Conservation (phyloP, 1,140 invertebrate genomes). For the Brevipalpus yothersi region DNA sequence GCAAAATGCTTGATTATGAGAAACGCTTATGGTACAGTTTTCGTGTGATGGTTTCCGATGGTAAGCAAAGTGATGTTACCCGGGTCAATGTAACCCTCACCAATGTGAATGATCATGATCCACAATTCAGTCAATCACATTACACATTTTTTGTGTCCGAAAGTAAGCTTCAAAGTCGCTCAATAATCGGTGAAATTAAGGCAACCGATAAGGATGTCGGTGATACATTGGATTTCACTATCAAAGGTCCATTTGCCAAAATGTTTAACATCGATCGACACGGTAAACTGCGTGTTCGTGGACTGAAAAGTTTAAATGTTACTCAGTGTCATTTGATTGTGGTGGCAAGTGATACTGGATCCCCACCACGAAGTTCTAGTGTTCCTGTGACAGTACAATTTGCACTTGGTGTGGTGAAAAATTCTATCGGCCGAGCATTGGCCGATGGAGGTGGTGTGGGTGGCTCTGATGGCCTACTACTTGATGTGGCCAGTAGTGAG, state of each 20-base stretch:
- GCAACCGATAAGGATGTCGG: slow-evolving; percentile 13
- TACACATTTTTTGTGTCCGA: slow-evolving; percentile 48
- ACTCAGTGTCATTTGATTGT: slow-evolving; percentile 41
- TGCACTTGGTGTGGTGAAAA: slow-evolving; percentile 17
- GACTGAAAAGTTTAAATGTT: slow-evolving; percentile 24
- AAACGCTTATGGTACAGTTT: slow-evolving; percentile 36
- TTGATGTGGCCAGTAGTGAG: background rate
- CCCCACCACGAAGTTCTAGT: slow-evolving; percentile 38
- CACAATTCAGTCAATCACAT: slow-evolving; percentile 54
- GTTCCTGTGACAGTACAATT: slow-evolving; percentile 48
- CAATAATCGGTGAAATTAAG: slow-evolving; percentile 31
- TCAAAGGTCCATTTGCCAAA: slow-evolving; percentile 14
- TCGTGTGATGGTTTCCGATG: slow-evolving; percentile 57
- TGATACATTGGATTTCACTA: slow-evolving; percentile 11
- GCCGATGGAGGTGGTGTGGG: slow-evolving; percentile 3
- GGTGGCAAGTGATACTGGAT: slow-evolving; percentile 49
- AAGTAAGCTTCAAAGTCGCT: slow-evolving; percentile 13
- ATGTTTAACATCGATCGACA: slow-evolving; percentile 26
- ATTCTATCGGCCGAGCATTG: slow-evolving; percentile 8
- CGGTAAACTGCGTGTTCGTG: slow-evolving; percentile 24
- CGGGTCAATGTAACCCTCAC: slow-evolving; percentile 48
- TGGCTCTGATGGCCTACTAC: background rate
- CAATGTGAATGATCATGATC: slow-evolving; percentile 71
- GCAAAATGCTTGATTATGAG: slow-evolving; percentile 53
- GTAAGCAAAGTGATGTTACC: slow-evolving; percentile 47